Conservation (phyloP, 2,888 invertebrate species). For the Hesperia comma region DNA sequence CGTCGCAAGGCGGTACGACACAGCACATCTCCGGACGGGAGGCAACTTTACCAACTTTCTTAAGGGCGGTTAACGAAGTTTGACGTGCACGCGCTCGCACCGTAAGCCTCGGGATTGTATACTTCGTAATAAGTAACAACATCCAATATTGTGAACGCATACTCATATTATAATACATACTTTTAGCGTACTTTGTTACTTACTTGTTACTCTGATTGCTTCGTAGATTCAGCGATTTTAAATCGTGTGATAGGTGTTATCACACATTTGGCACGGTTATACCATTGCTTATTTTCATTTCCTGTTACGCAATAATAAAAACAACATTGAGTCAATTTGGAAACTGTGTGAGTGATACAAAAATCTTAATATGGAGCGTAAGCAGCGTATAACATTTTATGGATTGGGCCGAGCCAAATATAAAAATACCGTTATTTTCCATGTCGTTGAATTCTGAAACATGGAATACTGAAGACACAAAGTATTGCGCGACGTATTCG, state of each 20-base stretch:
- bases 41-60: constrained; percentile 79
- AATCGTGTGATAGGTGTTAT: too few species aligned
- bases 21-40: constrained; percentile 73
- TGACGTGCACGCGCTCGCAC: constrained; percentile 77
- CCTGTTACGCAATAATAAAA: neutral
- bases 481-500: constrained; percentile 32
- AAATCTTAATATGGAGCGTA: constrained; percentile 7
- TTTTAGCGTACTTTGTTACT: neutral
- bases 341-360: neutral
- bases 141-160: constrained; percentile 59
- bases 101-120: constrained; percentile 79
- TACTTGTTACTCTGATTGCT: constrained; percentile 19
- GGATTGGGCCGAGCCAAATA: constrained; percentile 11
- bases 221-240: constrained; percentile 36
- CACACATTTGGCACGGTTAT: too few species aligned
- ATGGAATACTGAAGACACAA: constrained; percentile 31
- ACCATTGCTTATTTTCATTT: too few species aligned
- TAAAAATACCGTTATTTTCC: constrained; percentile 22
- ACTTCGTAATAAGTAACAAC: constrained; percentile 67
- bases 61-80: constrained; percentile 81
- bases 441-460: constrained; percentile 29
- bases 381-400: constrained; percentile 20
- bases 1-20: constrained; percentile 55
- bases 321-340: neutral
- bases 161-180: constrained; percentile 41